Percentiles rank a stretch among this genome's conserved stretches.
These are phyloP conservation scores for Trichosurus vulpecula DNA, from an alignment of 2,797 vertebrate genomes.

Conservation along the genomic window DNA sequence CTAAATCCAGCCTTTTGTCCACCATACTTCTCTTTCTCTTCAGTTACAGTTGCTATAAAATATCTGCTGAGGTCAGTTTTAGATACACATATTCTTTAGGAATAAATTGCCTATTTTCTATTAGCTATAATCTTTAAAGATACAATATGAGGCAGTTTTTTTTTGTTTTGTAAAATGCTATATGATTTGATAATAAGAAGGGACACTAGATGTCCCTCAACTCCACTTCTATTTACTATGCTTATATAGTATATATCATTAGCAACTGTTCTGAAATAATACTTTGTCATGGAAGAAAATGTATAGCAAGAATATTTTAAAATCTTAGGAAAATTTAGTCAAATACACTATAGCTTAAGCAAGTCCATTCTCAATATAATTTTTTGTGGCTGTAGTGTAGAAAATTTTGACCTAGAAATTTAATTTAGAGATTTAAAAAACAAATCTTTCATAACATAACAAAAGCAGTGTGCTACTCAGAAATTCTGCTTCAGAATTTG, in stretches of 20 bases:
- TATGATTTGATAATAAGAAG: constrained; percentile 60
- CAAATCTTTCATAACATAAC: constrained; percentile 4
- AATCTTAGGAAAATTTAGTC: constrained; percentile 22
- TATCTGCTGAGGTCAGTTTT: neutral
- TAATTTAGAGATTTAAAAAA: constrained; percentile 1
- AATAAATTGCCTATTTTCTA: neutral
- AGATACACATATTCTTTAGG: neutral
- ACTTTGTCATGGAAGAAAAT: constrained; percentile 44
- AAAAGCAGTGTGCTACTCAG: too few relatives aligned
- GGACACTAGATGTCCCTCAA: constrained; percentile 83
- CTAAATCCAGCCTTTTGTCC: neutral
- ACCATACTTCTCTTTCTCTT: neutral
- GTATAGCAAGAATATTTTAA: constrained; percentile 35
- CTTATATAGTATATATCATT: constrained; percentile 36
- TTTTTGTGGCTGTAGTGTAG: neutral
- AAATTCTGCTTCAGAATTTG: constrained; percentile 39
- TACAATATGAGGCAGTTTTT: neutral
- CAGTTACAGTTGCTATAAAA: neutral
- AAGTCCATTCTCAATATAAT: constrained; percentile 20
- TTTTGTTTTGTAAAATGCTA: constrained; percentile 13
- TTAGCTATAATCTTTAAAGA: neutral
- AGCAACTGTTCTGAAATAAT: constrained; percentile 54
- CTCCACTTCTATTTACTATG: constrained; percentile 70
- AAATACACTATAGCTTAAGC: neutral
- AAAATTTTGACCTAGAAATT: constrained; percentile 19